Evolutionary conservation across 2,797 vertebrate genomes (phyloP), one percentile per base, ranked within the genome.

Genomic region (Lithobates sylvaticus): DNA sequence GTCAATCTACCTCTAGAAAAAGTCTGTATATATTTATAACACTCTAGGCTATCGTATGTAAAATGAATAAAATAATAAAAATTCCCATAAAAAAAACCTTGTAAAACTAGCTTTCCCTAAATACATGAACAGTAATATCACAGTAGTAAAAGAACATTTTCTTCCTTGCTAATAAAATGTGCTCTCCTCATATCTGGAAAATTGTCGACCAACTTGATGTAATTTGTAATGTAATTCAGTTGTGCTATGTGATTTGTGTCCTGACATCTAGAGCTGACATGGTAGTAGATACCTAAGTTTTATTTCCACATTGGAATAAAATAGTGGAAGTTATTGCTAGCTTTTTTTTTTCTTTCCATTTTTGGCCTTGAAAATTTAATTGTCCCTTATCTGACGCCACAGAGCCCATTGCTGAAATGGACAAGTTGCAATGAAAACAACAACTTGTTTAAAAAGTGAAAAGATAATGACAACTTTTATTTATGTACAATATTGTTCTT

Each of bases 201-300:
- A 80, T 84, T 84, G 81, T 87, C 64, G 70, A 83, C 81, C 84
- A 84, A 84, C 80, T 73, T 79, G 76, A 84, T 84, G 86, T 84
- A 87, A 87, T 87, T 87, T 87, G 86, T 87, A 87, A 87, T 87
- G 86, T 84, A 87, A 87, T 84, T 87, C 86, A 87, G 86, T 75
- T 80, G 86, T 84, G 82, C 81, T 75, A 32, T n/a, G 61, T 87
- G 86, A 87, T 87, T 87, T 87, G 86, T 82, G 86, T 84, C 76
- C 86, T 87, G 86, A 87, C 86, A 87, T 83, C 86, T 80, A 47
- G 47, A 80, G 86, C 76, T 87, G 86, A 87, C 86, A 87, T 87
- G 81, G 81, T 80, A 84, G 86, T 87, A 87, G 86, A 87, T 87
- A 87, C 86, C 81, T 78, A 87, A 84, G 81, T 84, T 87, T 87